Evolutionary conservation across 1,140 invertebrate genomes (phyloP), one percentile per base, ranked within the genome.

Genomic region (Planococcus citri): DNA sequence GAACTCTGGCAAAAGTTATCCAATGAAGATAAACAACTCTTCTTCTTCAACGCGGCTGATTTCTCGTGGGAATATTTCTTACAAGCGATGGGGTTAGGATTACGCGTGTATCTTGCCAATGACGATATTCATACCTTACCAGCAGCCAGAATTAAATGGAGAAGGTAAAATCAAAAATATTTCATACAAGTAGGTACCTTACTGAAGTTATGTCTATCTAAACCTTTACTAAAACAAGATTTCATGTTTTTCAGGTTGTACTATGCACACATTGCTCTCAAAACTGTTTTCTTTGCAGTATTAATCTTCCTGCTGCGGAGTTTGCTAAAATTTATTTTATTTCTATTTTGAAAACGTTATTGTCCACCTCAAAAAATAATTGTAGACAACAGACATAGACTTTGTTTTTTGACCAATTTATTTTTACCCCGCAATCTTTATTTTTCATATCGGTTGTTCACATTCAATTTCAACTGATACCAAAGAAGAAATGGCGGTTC

Each of bases 31-130:
- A 79, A 82, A 72, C 76, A 80, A 1, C 76, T 86, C 3, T 92
- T 91, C 75, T 80, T 81, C 21, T 89, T 89, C 75, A 86, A 87
- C 74, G 84, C 92, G 73, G 78, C 78, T 0, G 79, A 83, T 12
- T 77, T 88, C 12, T 76, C 82, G 29, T 88, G 86, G 86, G 78
- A 81, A 25, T 75, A 76, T 1, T 86, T 84, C 72, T 79, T 85
- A 21, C 78, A 83, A 71, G 80, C 75, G 0, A 86, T 86, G 73
- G 78, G 85, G 27, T 76, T 77, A 38, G 86, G 85, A 29, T 79
- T 84, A 24, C 78, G 85, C 41, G 76, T 82, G 24, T 85, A 84
- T 73, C 76, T 86, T 0, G 79, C 87, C 4, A 85, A 86, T 71
- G 86, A 87, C 74, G 80, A 84, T 0, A 73, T 83, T 1, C 77